Conservation (phyloP, 2,113 vertebrate species). For the Neomonachus schauinslandi region DNA sequence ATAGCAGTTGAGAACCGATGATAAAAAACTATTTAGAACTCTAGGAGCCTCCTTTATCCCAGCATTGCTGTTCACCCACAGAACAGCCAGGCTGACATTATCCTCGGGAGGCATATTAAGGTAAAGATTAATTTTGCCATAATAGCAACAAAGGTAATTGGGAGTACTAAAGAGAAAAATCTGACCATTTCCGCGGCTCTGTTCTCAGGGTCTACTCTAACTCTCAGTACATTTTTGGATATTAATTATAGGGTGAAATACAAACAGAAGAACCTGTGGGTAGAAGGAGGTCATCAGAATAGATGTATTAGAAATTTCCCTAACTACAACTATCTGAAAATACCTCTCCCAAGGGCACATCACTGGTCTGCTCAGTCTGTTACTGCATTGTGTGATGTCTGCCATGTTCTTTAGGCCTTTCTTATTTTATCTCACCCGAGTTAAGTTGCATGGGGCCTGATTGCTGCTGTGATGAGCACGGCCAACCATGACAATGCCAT, state of each 20-base stretch:
- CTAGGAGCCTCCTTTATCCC: not conserved
- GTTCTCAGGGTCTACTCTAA: not conserved
- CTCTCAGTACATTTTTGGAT: not conserved
- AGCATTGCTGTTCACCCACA: not conserved
- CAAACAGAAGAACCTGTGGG: not conserved
- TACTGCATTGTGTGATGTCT: not conserved
- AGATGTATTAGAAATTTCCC: not conserved
- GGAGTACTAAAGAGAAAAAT: not conserved
- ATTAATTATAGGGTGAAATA: not conserved
- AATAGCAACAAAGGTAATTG: not conserved
- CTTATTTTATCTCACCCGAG: not conserved
- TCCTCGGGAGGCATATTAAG: not conserved
- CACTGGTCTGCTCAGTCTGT: not conserved
- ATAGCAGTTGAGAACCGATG: not conserved
- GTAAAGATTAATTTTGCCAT: not conserved
- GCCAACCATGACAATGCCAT: not conserved
- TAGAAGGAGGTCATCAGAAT: not conserved
- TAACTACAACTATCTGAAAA: not conserved
- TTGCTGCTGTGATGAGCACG: rapidly evolving
- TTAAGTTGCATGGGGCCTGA: not conserved
- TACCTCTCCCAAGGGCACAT: not conserved
- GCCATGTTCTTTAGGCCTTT: not conserved
- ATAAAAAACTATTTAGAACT: not conserved
- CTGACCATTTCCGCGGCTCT: not conserved
- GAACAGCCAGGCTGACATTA: not conserved